Evolutionary conservation across 2,113 vertebrate species (phyloP).

Genomic region (Halcyon malimbica): DNA sequence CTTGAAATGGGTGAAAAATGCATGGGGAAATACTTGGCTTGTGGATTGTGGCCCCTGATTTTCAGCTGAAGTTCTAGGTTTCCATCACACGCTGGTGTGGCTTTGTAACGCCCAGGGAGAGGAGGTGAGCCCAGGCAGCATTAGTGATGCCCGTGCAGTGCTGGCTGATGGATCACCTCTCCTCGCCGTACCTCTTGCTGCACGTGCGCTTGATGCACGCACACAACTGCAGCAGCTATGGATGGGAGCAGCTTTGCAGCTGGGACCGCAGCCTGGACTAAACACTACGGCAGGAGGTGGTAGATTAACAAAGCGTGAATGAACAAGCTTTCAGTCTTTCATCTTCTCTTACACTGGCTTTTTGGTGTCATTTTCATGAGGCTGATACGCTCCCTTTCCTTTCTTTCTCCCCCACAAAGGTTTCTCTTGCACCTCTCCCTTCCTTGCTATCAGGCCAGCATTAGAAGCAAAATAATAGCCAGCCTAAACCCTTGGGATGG

Average conservation of each 20-base stretch:
- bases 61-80: background rate
- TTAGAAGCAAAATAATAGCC: background rate
- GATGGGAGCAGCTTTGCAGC: background rate
- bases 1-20: background rate
- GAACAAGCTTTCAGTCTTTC: background rate
- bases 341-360: background rate
- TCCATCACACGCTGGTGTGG: rapidly evolving
- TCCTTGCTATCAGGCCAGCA: background rate
- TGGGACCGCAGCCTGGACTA: background rate
- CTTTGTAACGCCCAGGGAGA: background rate
- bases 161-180: background rate
- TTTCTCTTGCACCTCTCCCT: background rate
- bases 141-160: rapidly evolving
- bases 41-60: background rate
- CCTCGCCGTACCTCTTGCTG: background rate
- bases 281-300: rapidly evolving
- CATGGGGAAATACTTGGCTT: background rate
- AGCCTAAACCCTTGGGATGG: background rate
- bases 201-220: background rate
- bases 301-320: background rate
- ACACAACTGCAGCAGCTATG: background rate
- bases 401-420: background rate
- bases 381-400: background rate
- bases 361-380: background rate
- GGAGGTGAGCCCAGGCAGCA: rapidly evolving